These are phyloP conservation scores for Halictus quadricinctus DNA, from an alignment of 2,888 invertebrate species.

Conservation along the genomic window DNA sequence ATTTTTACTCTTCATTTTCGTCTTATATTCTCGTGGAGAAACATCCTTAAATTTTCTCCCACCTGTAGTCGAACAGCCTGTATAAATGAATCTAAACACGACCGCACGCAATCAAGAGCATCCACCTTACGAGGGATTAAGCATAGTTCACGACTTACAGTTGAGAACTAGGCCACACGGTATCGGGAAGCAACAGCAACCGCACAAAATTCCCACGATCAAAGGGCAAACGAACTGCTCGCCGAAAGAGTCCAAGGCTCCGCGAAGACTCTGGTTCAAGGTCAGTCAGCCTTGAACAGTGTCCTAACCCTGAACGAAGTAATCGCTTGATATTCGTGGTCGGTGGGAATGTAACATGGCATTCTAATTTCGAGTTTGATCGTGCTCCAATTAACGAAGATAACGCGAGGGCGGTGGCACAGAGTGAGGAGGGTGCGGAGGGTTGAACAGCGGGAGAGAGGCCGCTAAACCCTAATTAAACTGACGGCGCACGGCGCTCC, in stretches of 20 bases:
- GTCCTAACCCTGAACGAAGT: background rate
- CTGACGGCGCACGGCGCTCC: constrained; percentile 14
- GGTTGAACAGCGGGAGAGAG: background rate
- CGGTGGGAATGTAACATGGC: background rate
- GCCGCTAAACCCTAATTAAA: constrained; percentile 51
- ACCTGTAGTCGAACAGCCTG: too few species aligned
- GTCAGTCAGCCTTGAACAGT: background rate
- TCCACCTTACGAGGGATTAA: background rate
- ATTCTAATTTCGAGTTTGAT: background rate
- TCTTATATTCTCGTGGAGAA: too few species aligned
- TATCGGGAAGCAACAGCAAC: background rate
- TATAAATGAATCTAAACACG: too few species aligned
- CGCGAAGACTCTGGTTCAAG: background rate
- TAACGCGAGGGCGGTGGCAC: background rate
- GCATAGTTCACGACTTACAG: background rate
- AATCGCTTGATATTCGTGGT: background rate
- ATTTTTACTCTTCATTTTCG: too few species aligned
- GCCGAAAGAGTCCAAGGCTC: background rate
- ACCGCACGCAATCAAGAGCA: background rate
- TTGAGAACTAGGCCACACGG: background rate
- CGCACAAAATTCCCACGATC: background rate
- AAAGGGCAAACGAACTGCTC: background rate
- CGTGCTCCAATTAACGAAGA: constrained; percentile 3
- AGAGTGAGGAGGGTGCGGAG: background rate
- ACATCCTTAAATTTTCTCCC: too few species aligned